Evolutionary conservation across 1,140 invertebrate genomes (phyloP).

Genomic region (Cydia splendana): DNA sequence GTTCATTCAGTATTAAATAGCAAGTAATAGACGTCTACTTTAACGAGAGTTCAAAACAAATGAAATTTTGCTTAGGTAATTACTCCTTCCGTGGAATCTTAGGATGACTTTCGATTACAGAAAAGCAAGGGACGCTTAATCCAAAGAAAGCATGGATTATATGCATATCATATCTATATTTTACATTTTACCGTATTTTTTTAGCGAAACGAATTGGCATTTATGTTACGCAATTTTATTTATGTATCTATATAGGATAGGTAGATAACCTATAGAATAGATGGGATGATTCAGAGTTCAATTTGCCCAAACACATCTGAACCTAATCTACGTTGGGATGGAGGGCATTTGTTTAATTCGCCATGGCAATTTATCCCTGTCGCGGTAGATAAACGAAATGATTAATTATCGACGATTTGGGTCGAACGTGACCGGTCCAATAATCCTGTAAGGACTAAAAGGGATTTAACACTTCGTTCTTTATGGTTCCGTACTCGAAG

Average conservation of each 20-base stretch:
- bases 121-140: too few relatives aligned
- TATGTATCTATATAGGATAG: background rate
- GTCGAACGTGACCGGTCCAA: slow-evolving; percentile 50
- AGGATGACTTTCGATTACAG: too few relatives aligned
- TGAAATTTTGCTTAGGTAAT: too few relatives aligned
- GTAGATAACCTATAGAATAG: background rate
- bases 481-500: background rate
- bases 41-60: too few relatives aligned
- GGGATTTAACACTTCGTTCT: slow-evolving; percentile 13
- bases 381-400: slow-evolving; percentile 58
- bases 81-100: too few relatives aligned
- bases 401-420: slow-evolving; percentile 64
- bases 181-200: too few relatives aligned
- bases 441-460: slow-evolving; percentile 20
- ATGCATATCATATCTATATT: too few relatives aligned
- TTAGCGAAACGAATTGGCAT: too few relatives aligned
- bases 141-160: too few relatives aligned
- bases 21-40: too few relatives aligned
- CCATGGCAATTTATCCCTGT: slow-evolving; percentile 54
- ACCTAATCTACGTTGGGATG: slow-evolving; percentile 15
- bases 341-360: slow-evolving; percentile 54
- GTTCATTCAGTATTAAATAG: too few relatives aligned
- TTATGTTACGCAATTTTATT: too few relatives aligned
- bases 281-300: slow-evolving; percentile 3
- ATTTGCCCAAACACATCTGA: slow-evolving; percentile 21